phyloP scores from a whole-genome alignment of 37 sponge, comb jelly and placozoan genomes.

The Theonella swinhoei region DNA sequence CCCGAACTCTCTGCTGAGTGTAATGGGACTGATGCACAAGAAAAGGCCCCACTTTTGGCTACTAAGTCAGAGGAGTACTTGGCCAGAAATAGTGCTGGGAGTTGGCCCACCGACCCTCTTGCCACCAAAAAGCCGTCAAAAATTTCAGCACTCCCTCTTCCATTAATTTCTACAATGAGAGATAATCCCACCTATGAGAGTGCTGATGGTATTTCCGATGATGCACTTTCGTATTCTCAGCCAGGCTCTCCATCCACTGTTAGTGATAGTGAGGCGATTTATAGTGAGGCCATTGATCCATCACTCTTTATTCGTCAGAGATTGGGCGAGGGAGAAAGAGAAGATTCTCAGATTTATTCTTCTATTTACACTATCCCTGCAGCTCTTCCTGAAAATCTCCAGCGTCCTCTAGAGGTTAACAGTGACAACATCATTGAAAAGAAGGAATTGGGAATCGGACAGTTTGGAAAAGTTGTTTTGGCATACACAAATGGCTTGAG shows the following conservation, averaged over 20 bases:
- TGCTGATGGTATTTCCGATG: background rate
- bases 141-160: no score
- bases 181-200: conserved; percentile 1
- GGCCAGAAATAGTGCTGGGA: background rate
- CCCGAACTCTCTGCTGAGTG: no score
- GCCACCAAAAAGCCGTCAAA: no score
- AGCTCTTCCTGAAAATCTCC: background rate
- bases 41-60: background rate
- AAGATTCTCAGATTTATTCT: conserved; percentile 1
- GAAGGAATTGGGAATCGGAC: conserved; percentile 36
- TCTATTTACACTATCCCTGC: conserved; percentile 47
- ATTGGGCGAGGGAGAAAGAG: background rate
- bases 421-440: conserved; percentile 11
- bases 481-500: conserved; percentile 40
- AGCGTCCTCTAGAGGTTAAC: conserved; percentile 6
- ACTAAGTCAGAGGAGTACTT: background rate
- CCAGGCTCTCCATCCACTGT: background rate
- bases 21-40: no score
- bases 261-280: conserved; percentile 25
- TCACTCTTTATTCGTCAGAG: conserved; percentile 12
- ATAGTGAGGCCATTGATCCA: conserved; percentile 46
- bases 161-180: background rate
- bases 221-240: conserved; percentile 8
- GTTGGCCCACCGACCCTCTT: background rate
- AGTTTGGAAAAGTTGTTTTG: conserved; percentile 50